phyloP scores from a whole-genome alignment of 1,140 invertebrate genomes.

The Aphelenchoides besseyi region DNA sequence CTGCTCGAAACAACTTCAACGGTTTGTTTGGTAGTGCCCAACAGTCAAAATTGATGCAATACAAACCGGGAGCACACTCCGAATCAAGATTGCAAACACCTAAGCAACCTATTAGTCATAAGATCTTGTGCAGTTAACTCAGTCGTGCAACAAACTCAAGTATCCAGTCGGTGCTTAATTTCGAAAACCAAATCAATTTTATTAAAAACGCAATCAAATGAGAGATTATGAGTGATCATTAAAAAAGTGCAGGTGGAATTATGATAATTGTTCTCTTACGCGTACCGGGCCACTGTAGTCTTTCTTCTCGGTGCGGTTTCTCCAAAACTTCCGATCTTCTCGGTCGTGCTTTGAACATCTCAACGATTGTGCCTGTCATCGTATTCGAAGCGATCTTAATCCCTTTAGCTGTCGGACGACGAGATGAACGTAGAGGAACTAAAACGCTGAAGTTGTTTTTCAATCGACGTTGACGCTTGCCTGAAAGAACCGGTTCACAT shows the following conservation, averaged over 20 bases:
- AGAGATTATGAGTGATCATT: slow-evolving; percentile 4
- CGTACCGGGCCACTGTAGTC: slow-evolving; percentile 22
- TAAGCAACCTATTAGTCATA: not conserved
- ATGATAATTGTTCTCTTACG: not conserved
- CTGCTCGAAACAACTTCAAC: not conserved
- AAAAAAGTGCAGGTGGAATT: not conserved
- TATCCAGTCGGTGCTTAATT: slow-evolving; percentile 6
- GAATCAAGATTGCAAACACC: slow-evolving; percentile 7
- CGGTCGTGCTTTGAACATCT: slow-evolving; percentile 9
- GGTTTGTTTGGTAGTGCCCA: slow-evolving; percentile 15
- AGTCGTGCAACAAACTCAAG: no score
- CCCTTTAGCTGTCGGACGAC: not conserved
- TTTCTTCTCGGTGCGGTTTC: slow-evolving; percentile 10
- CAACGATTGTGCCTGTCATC: not conserved
- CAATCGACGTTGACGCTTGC: not conserved
- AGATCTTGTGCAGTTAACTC: slow-evolving; percentile 1
- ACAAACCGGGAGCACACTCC: slow-evolving; percentile 6
- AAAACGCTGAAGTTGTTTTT: not conserved
- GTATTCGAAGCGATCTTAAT: not conserved
- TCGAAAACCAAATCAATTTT: slow-evolving; percentile 6
- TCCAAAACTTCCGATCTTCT: not conserved
- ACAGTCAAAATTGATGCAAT: slow-evolving; percentile 20
- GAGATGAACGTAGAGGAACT: not conserved
- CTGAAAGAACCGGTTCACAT: not conserved
- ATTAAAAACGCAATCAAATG: not conserved